Percentiles rank a stretch among this genome's conserved stretches.
These are phyloP conservation scores for Noctua pronuba DNA, from an alignment of 2,888 invertebrate genomes.

Conservation along the genomic window DNA sequence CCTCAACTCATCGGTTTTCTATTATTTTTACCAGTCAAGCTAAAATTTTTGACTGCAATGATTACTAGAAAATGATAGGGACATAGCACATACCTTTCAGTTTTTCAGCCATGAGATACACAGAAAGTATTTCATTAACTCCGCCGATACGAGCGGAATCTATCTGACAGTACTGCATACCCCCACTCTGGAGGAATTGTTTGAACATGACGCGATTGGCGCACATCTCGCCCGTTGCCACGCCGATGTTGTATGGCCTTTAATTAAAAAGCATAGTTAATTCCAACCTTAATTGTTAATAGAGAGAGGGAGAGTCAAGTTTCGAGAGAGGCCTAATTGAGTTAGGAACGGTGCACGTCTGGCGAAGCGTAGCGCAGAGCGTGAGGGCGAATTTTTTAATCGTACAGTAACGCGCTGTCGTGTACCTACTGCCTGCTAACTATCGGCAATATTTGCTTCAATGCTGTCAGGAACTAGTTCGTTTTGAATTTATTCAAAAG, in stretches of 20 bases:
- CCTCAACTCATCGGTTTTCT: neutral
- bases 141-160: slow-evolving; percentile 97
- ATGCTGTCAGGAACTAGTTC: neutral
- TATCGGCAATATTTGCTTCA: neutral
- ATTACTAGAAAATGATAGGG: neutral
- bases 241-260: slow-evolving; percentile 94
- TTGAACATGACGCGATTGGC: slow-evolving; percentile 98
- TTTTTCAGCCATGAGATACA: slow-evolving; percentile 97
- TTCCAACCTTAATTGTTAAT: neutral
- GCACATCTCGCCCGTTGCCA: slow-evolving; percentile 98
- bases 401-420: neutral
- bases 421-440: no score
- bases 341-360: neutral
- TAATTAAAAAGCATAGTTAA: neutral
- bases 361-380: neutral
- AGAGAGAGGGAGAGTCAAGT: neutral
- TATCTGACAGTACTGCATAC: slow-evolving; percentile 96
- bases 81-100: slow-evolving; percentile 91
- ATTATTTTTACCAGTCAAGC: neutral
- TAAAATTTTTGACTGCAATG: neutral
- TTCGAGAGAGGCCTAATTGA: neutral
- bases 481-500: no score
- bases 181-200: slow-evolving; percentile 95
- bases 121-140: slow-evolving; percentile 96
- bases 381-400: neutral